Evolutionary conservation across 2,888 invertebrate species (phyloP).

Genomic region (Pammene aurita): DNA sequence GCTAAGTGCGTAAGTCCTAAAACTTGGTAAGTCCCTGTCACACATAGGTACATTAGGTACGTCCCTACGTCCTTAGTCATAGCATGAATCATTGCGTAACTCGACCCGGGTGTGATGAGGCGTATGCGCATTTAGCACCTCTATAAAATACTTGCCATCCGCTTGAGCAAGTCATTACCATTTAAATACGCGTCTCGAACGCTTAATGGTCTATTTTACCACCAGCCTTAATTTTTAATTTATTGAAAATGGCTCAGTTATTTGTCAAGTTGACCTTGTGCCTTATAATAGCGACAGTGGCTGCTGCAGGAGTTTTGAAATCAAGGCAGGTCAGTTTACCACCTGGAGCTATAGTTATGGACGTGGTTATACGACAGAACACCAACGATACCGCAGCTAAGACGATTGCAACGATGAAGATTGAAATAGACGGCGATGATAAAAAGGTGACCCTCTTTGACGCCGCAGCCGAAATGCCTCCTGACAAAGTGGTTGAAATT

Average conservation of each 20-base stretch:
- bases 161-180: slow-evolving; percentile 34
- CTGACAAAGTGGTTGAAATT: slow-evolving; percentile 21
- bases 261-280: slow-evolving; percentile 21
- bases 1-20: not conserved
- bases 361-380: slow-evolving; percentile 47
- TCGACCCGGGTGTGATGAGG: slow-evolving; percentile 13
- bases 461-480: slow-evolving; percentile 30
- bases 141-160: slow-evolving; percentile 24
- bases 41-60: not conserved
- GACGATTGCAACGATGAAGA: slow-evolving; percentile 42
- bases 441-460: slow-evolving; percentile 30
- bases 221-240: slow-evolving; percentile 24
- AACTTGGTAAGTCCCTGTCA: slow-evolving; percentile 26
- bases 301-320: slow-evolving; percentile 25
- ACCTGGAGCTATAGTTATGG: slow-evolving; percentile 47
- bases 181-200: slow-evolving; percentile 40
- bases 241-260: slow-evolving; percentile 33
- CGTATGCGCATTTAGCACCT: slow-evolving; percentile 11
- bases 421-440: slow-evolving; percentile 42
- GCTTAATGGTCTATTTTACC: slow-evolving; percentile 36
- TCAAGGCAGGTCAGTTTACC: slow-evolving; percentile 42
- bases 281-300: slow-evolving; percentile 14
- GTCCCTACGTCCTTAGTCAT: slow-evolving; percentile 14
- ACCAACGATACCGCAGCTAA: slow-evolving; percentile 20
- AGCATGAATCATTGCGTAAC: slow-evolving; percentile 27